These are phyloP conservation scores for Fopius arisanus DNA, from an alignment of 1,140 invertebrate genomes.

Conservation along the genomic window DNA sequence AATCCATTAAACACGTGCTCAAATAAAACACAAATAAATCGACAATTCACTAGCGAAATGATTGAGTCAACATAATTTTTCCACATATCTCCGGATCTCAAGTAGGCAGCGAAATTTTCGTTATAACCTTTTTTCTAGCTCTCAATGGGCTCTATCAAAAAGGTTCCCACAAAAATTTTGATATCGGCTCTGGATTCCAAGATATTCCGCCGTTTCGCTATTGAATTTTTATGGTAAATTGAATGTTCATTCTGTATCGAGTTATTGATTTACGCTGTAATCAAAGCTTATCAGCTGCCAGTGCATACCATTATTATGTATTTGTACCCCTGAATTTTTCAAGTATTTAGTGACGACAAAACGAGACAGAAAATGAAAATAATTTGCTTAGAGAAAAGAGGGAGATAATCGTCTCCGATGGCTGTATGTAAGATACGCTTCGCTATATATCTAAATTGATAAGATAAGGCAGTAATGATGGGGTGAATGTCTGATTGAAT, in stretches of 20 bases:
- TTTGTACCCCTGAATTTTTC: neutral
- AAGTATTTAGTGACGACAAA: neutral
- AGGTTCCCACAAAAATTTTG: no score
- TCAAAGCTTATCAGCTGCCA: neutral
- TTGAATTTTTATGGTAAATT: no score
- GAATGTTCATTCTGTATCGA: neutral
- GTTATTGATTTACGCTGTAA: neutral
- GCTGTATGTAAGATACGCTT: neutral
- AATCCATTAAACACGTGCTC: neutral
- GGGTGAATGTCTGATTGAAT: neutral
- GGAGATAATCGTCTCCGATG: neutral
- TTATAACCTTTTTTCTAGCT: no score
- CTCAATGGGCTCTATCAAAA: no score
- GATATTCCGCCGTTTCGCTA: no score
- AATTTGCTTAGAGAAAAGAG: neutral
- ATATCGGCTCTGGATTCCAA: no score
- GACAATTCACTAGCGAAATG: no score
- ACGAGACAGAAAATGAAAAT: slow-evolving; percentile 2
- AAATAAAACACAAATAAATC: neutral
- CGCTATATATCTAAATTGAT: neutral
- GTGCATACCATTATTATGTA: neutral
- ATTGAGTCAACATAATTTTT: no score
- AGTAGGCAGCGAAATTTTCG: no score
- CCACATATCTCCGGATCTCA: no score
- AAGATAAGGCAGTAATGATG: neutral